phyloP scores from a whole-genome alignment of 2,113 vertebrate species.

The Cyphomyrus discorhynchus region DNA sequence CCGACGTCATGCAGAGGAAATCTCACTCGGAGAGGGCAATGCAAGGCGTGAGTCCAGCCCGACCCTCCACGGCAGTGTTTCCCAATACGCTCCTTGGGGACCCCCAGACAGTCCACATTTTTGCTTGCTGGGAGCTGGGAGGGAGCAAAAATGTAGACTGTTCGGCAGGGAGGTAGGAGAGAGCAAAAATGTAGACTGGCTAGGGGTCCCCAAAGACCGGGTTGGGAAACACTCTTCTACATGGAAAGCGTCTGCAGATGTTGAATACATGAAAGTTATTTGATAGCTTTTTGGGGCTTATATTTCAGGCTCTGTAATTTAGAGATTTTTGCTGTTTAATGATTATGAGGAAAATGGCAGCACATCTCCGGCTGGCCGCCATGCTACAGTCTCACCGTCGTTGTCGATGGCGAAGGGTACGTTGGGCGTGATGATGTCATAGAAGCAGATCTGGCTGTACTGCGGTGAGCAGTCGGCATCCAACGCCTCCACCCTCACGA shows the following conservation, averaged over 20 bases:
- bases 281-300: neutral
- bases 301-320: neutral
- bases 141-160: neutral
- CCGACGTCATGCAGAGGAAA: neutral
- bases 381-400: constrained; percentile 68
- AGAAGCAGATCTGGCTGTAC: constrained; percentile 99
- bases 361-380: neutral
- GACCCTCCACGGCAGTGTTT: neutral
- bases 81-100: neutral
- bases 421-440: constrained; percentile 93
- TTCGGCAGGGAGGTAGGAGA: neutral
- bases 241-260: constrained; percentile 28
- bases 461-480: constrained; percentile 95
- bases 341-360: neutral
- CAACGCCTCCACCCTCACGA: constrained; percentile 86
- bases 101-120: neutral
- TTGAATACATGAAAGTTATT: neutral
- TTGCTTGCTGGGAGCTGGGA: neutral
- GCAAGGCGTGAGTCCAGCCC: constrained; percentile 22
- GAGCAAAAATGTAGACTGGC: neutral
- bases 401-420: constrained; percentile 96
- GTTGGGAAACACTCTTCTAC: constrained; percentile 22
- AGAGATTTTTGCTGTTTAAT: neutral
- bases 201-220: neutral
- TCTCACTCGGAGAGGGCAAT: constrained; percentile 4